These are phyloP conservation scores for Melanotaenia nigrans DNA, from an alignment of 2,797 vertebrate genomes.

Conservation along the genomic window DNA sequence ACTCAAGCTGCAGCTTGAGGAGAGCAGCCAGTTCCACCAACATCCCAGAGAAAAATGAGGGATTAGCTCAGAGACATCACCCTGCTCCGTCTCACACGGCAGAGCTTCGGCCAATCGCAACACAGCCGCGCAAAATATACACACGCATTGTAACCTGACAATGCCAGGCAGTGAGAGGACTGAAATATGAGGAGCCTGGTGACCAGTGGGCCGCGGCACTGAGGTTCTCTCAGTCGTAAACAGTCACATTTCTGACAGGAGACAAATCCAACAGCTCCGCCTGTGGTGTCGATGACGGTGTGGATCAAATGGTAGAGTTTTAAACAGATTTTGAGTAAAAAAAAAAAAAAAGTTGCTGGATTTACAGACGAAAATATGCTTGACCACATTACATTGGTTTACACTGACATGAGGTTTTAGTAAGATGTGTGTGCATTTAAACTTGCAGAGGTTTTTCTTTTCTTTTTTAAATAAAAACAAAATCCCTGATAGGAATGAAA, in stretches of 20 bases:
- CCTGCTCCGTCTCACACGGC: constrained; percentile 48
- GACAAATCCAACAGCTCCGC: constrained; percentile 19
- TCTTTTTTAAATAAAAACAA: too few relatives aligned
- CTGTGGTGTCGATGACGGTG: neutral
- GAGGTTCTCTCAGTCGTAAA: constrained; percentile 57
- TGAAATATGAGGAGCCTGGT: constrained; percentile 76
- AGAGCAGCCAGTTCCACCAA: constrained; percentile 27
- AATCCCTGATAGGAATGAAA: too few relatives aligned
- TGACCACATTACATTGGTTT: too few relatives aligned
- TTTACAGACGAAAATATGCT: neutral
- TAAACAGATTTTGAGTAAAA: neutral
- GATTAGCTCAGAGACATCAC: constrained; percentile 66
- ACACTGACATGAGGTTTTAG: too few relatives aligned
- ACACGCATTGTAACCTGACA: constrained; percentile 74
- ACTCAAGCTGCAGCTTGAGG: constrained; percentile 1
- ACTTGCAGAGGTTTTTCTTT: too few relatives aligned
- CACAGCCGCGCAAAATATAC: constrained; percentile 16
- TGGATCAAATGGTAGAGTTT: neutral
- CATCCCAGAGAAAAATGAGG: constrained; percentile 44
- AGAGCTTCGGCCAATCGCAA: constrained; percentile 59
- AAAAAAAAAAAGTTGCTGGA: neutral
- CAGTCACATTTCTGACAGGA: constrained; percentile 39
- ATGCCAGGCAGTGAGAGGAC: constrained; percentile 60
- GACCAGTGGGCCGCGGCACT: constrained; percentile 53
- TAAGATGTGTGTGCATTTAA: too few relatives aligned